Evolutionary conservation across 1,140 invertebrate genomes (phyloP).

Genomic region (Aphidius ervi): DNA sequence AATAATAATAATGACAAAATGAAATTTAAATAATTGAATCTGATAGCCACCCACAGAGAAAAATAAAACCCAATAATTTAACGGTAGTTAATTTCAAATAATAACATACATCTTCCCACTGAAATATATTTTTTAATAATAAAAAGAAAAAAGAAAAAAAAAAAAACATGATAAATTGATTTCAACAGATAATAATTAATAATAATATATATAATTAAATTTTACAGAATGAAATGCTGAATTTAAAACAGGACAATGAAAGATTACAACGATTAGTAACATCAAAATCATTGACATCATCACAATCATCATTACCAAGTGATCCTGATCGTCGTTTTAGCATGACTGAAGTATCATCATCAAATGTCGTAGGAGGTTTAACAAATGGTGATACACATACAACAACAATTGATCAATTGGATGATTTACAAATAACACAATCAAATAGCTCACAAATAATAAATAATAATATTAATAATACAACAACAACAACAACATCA

Average conservation of each 20-base stretch:
- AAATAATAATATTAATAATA: too few relatives aligned
- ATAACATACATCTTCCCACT: slow-evolving; percentile 1
- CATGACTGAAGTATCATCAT: slow-evolving; percentile 54
- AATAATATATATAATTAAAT: too few relatives aligned
- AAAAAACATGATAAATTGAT: background rate
- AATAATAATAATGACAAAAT: slow-evolving; percentile 10
- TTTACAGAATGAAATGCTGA: slow-evolving; percentile 89
- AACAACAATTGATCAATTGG: slow-evolving; percentile 48
- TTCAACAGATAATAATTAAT: too few relatives aligned
- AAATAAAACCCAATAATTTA: slow-evolving; percentile 17
- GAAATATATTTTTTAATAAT: background rate
- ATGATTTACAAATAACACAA: slow-evolving; percentile 53
- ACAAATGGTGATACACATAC: slow-evolving; percentile 42
- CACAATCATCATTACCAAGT: slow-evolving; percentile 68
- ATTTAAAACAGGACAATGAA: slow-evolving; percentile 95
- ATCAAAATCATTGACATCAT: slow-evolving; percentile 75
- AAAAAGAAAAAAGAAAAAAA: background rate
- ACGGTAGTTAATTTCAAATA: slow-evolving; percentile 19
- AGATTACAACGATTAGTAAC: slow-evolving; percentile 83
- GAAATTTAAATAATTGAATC: background rate
- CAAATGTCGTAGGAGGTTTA: slow-evolving; percentile 40
- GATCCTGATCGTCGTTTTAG: slow-evolving; percentile 58
- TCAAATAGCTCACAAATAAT: slow-evolving; percentile 27
- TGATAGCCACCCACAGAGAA: too few relatives aligned
- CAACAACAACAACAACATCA: slow-evolving; percentile 37